Conservation (phyloP, 2,888 invertebrate species). For the Ypsolopha sequella region DNA sequence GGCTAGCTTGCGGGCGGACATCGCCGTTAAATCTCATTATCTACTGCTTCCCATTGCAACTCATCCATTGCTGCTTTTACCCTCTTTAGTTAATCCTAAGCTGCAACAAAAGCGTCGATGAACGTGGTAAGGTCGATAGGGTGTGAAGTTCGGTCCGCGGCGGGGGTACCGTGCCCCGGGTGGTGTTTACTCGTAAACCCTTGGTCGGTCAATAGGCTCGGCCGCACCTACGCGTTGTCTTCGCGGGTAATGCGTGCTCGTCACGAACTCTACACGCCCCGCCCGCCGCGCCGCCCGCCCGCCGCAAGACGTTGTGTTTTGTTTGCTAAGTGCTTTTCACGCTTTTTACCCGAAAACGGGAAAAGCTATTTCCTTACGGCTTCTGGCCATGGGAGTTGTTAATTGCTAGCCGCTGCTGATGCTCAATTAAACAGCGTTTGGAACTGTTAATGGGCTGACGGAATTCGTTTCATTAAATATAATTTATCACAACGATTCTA, state of each 20-base stretch:
- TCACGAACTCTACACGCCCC: constrained; percentile 29
- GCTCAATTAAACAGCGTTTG: too few relatives aligned
- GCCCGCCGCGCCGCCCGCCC: background rate
- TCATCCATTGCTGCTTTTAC: background rate
- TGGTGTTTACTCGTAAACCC: constrained; percentile 58
- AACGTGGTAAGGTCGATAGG: constrained; percentile 8
- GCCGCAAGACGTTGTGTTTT: constrained; percentile 31
- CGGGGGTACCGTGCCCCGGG: constrained; percentile 14
- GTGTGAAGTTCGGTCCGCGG: background rate
- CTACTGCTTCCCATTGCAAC: constrained; percentile 12
- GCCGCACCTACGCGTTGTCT: constrained; percentile 60
- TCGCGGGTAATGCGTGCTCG: constrained; percentile 49
- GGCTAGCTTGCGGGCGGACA: constrained; percentile 46
- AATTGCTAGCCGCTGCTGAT: background rate
- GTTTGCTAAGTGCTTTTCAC: constrained; percentile 53
- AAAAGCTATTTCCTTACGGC: background rate
- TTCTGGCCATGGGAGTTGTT: background rate
- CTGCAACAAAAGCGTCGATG: constrained; percentile 15
- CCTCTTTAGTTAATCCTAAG: background rate
- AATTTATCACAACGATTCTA: too few relatives aligned
- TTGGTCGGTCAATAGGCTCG: constrained; percentile 47
- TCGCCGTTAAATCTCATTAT: constrained; percentile 29
- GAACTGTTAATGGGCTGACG: too few relatives aligned
- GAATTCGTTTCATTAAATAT: too few relatives aligned
- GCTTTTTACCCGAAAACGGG: background rate